Evolutionary conservation across 2,113 vertebrate species (phyloP), one percentile per base, ranked within the genome.

Genomic region (Columba livia): DNA sequence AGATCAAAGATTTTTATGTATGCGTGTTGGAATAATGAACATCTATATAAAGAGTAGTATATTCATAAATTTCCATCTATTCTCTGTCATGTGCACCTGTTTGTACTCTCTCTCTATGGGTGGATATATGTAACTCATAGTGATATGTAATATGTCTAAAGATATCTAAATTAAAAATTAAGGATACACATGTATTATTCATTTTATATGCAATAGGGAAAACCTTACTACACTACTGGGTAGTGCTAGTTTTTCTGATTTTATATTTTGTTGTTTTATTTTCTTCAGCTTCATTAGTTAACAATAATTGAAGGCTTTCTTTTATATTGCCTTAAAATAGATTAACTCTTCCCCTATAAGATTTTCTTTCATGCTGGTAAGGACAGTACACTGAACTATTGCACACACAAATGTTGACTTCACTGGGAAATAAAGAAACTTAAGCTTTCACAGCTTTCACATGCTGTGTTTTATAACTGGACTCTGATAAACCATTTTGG

Each of bases 1-100:
- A 93, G 83, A 88, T 95, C 95, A 94, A 96, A 95, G 64, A 94
- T 93, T 94, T 94, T 84, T 79, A 54, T 7, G 28, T 67, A 66
- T 90, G 75, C n/a, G 6, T 50, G 50, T 66, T 81, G 86, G 56
- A 96, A 92, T 96, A 93, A 89, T 60, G 78, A 81, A 83, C 53
- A 70, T 91, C 83, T 91, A 85, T 88, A 73, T 86, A 74, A 95
- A 89, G 62, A 95, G 26, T 31, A 32, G 50, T 90, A 65, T 94
- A 85, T 94, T 89, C 84, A 88, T 88, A 70, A 84, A 94, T 73
- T 88, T 92, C 85, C 66, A 62, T 93, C 44, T 79, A 79, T 90
- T 91, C 77, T 89, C 90, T 89, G 85, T 90, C 71, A 79, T 67
- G 72, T 96, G 65, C 92, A 88, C 94, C 93, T 94, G 90, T 90